A percentile compares a stretch with the other conserved stretches of the same genome.
Conservation (phyloP, 2,113 vertebrate genomes). For the Ptilorrhoa leucosticta region DNA sequence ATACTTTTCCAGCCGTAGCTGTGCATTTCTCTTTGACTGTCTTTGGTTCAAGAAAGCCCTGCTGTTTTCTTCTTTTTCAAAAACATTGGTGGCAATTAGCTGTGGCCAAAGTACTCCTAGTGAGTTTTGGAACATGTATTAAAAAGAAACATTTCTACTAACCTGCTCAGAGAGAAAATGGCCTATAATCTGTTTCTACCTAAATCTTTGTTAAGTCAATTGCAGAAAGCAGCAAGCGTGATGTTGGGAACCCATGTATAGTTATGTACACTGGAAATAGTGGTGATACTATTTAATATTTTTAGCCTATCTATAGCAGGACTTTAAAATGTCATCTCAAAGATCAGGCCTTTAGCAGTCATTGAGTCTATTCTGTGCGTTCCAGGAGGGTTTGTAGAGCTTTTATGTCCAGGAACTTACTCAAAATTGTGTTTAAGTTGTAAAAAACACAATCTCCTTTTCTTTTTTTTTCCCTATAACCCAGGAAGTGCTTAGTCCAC, state of each 20-base stretch:
- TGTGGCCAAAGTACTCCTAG: background rate
- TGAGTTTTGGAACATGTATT: background rate
- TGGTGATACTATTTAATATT: background rate
- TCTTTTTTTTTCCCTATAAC: background rate
- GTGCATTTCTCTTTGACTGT: background rate
- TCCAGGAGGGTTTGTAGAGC: background rate
- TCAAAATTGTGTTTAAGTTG: background rate
- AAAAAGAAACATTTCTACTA: background rate
- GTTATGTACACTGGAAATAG: background rate
- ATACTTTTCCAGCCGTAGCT: background rate
- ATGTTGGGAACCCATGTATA: background rate
- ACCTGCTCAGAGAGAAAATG: background rate
- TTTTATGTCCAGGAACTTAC: background rate
- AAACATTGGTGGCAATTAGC: background rate
- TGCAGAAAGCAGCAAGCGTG: background rate
- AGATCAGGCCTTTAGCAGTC: background rate
- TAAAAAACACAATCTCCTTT: background rate
- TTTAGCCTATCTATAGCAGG: background rate
- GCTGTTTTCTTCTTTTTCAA: background rate
- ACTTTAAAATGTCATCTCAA: background rate
- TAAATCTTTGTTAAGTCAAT: background rate
- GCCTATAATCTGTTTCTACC: background rate
- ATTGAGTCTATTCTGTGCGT: background rate
- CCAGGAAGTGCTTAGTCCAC: background rate
- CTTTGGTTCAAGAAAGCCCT: background rate